Evolutionary conservation across 1,140 invertebrate species (phyloP), one percentile per base, ranked within the genome.

Genomic region (Drosophila cardini): DNA sequence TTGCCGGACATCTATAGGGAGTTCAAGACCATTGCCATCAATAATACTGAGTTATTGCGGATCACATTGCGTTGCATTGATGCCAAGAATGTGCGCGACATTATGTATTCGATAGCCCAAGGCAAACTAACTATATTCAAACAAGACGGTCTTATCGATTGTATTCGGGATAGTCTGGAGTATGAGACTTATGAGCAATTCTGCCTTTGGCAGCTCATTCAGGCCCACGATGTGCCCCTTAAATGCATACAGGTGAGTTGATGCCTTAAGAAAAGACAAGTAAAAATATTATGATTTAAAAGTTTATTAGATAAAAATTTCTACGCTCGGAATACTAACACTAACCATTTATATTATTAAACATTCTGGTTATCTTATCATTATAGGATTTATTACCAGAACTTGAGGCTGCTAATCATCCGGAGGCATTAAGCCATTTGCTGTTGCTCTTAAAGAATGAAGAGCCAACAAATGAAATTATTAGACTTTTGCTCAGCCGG

Each of bases 171-270:
- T 9, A 99, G 97, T 90, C 93, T 99, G 56, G 94, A 95, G 60
- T 99, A 98, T 98, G 98, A 99, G 92, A 98, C 98, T 1, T 97
- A 98, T 80, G 98, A 99, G 92, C 98, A 99, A 90, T 97, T 97
- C 90, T 99, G 97, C 91, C 94, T 99, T 7, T 99, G 98, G 98
- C 97, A 99, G 93, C 93, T 99, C 34, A 94, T 99, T 40, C 95
- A 96, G 73, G 97, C 98, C 43, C 98, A 99, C 89, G 97, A 98
- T 91, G 97, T 99, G 85, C 96, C 97, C 9, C 94, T 98, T 5
- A 97, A 98, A 84, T 95, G 96, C 85, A 95, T 99, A 55, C 93
- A 99, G 91, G 97, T 98, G 32, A 94, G 61, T 26, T 10, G 21
- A 8, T 16, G 32, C 32, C 26, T 11, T 9, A 26, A 26, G 5